Conservation (phyloP, 2,888 invertebrate species). For the Steromphala cineraria region DNA sequence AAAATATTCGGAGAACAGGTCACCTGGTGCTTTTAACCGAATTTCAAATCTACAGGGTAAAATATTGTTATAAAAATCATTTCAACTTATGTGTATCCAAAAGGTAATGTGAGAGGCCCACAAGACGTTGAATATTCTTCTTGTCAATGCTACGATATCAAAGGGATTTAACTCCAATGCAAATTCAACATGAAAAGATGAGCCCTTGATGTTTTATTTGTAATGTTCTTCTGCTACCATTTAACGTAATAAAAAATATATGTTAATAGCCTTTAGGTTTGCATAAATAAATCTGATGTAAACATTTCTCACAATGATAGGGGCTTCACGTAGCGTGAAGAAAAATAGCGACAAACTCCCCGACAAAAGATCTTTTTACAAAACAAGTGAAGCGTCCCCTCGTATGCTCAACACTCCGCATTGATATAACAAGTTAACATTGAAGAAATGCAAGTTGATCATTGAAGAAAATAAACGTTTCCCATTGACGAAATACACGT, state of each 20-base stretch:
- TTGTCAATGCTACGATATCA: background rate
- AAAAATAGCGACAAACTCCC: background rate
- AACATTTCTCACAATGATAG: constrained; percentile 1
- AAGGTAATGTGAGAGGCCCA: no score
- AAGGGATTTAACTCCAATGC: background rate
- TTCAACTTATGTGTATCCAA: no score
- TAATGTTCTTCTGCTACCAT: background rate
- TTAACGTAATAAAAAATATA: background rate
- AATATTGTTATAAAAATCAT: no score
- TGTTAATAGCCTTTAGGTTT: constrained; percentile 2
- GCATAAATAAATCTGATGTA: constrained; percentile 16
- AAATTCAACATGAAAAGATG: background rate
- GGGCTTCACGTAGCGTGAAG: background rate
- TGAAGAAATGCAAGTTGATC: background rate
- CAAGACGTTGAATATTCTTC: no score
- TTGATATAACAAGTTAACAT: background rate
- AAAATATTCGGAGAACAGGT: no score
- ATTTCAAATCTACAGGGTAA: no score
- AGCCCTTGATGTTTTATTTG: background rate
- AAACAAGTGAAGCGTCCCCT: background rate
- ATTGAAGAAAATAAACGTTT: no score
- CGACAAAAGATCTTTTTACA: background rate
- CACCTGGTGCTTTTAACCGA: no score
- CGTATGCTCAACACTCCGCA: background rate
- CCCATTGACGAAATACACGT: no score